phyloP scores from a whole-genome alignment of 2,797 vertebrate genomes.

The Arremon aurantiirostris region DNA sequence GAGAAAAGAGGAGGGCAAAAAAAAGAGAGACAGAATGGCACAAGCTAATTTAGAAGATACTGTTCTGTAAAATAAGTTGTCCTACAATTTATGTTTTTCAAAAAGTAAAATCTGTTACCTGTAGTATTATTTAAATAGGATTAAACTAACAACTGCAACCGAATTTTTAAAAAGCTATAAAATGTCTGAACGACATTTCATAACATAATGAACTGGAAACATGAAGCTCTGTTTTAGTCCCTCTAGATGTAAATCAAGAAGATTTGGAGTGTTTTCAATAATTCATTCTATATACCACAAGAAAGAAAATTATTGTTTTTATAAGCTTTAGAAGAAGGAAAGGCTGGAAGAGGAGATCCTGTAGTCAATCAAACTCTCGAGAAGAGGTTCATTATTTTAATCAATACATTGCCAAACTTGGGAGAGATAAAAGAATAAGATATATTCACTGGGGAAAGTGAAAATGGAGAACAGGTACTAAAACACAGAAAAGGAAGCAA shows the following conservation, averaged over 20 bases:
- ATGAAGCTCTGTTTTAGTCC: neutral
- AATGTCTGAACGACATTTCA: neutral
- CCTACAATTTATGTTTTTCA: neutral
- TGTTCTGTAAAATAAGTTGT: neutral
- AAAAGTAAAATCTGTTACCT: neutral
- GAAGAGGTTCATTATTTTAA: conserved; percentile 12
- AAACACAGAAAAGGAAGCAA: neutral
- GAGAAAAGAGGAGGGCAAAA: neutral
- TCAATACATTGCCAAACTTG: neutral
- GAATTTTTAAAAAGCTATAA: neutral
- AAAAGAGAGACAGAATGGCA: neutral
- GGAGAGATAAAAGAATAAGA: neutral
- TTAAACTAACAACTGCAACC: neutral
- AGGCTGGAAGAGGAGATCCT: neutral
- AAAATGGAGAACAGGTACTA: neutral
- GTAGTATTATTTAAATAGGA: neutral
- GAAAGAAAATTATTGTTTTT: neutral
- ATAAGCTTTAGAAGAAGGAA: neutral
- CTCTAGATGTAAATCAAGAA: neutral
- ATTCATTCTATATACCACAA: neutral
- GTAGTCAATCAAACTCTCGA: neutral
- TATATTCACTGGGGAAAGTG: neutral
- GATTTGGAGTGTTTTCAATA: neutral
- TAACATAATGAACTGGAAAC: neutral
- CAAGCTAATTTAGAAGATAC: neutral